These are phyloP conservation scores for Heterodera filipjevi DNA, from an alignment of 2,888 invertebrate species.

Conservation along the genomic window DNA sequence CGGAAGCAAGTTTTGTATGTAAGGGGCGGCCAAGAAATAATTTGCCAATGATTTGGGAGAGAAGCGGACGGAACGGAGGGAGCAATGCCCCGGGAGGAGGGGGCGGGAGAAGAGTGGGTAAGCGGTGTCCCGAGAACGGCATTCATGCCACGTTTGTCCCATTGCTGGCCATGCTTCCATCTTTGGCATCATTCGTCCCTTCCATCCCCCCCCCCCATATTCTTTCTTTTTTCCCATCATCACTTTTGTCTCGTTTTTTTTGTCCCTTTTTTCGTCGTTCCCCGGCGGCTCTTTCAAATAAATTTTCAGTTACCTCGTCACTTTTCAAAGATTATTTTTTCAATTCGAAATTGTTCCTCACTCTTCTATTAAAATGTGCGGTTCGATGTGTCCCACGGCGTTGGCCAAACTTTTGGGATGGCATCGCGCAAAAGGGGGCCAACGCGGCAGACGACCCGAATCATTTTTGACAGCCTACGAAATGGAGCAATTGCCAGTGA, in stretches of 20 bases:
- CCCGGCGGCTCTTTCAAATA: too few species aligned
- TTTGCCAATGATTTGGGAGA: neutral
- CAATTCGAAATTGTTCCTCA: neutral
- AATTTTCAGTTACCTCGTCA: neutral
- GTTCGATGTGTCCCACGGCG: conserved; percentile 15
- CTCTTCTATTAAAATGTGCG: neutral
- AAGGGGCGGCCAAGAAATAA: neutral
- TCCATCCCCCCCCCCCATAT: too few species aligned
- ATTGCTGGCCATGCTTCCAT: too few species aligned
- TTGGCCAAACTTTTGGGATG: conserved; percentile 30
- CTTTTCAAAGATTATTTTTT: neutral
- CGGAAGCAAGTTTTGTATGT: neutral
- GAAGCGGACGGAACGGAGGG: neutral
- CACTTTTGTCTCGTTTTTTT: too few species aligned
- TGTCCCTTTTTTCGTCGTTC: too few species aligned
- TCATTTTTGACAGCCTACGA: conserved; percentile 48
- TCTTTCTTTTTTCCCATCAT: too few species aligned
- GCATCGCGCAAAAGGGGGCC: conserved; percentile 30
- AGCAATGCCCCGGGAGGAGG: too few species aligned
- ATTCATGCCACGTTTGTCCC: too few species aligned
- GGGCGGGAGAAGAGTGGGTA: too few species aligned
- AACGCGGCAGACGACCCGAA: conserved; percentile 37
- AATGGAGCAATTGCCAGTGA: conserved; percentile 48
- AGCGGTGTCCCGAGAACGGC: too few species aligned
- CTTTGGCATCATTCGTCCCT: too few species aligned